These are phyloP conservation scores for Xiphorhynchus elegans DNA, from an alignment of 2,113 vertebrate genomes.

Conservation along the genomic window DNA sequence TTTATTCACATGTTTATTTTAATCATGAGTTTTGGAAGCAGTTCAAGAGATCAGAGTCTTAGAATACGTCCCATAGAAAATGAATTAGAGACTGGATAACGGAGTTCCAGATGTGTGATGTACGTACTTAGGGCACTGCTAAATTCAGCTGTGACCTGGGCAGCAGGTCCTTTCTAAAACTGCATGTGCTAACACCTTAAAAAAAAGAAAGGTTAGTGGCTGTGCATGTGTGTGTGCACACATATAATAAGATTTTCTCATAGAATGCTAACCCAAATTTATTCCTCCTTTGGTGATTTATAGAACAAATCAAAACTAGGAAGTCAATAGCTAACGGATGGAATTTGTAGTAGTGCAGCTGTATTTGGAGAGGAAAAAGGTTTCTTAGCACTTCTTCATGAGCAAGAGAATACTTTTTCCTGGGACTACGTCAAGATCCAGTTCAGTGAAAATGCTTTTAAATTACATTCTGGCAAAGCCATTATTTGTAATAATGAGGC, in stretches of 20 bases:
- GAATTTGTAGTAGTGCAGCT: neutral
- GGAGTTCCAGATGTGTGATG: constrained; percentile 16
- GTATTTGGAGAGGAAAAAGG: neutral
- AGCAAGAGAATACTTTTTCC: neutral
- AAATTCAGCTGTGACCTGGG: neutral
- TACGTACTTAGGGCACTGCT: neutral
- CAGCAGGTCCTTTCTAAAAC: neutral
- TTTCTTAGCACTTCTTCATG: neutral
- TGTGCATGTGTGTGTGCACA: neutral
- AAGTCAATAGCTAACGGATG: neutral
- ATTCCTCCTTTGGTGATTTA: neutral
- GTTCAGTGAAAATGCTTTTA: neutral
- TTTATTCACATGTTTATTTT: constrained; percentile 46
- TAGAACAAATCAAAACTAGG: neutral
- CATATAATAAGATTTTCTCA: neutral
- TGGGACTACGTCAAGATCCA: neutral
- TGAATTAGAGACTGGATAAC: neutral
- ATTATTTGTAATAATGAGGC: rapidly evolving
- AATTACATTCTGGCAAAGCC: neutral
- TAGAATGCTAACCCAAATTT: neutral
- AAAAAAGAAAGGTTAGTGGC: neutral
- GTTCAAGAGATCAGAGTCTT: constrained; percentile 21
- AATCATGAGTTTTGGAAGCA: constrained; percentile 28
- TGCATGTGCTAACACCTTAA: neutral
- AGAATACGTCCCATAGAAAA: constrained; percentile 40